These are phyloP conservation scores for Eulemur rubriventer DNA, from an alignment of 2,797 vertebrate genomes.

Conservation along the genomic window DNA sequence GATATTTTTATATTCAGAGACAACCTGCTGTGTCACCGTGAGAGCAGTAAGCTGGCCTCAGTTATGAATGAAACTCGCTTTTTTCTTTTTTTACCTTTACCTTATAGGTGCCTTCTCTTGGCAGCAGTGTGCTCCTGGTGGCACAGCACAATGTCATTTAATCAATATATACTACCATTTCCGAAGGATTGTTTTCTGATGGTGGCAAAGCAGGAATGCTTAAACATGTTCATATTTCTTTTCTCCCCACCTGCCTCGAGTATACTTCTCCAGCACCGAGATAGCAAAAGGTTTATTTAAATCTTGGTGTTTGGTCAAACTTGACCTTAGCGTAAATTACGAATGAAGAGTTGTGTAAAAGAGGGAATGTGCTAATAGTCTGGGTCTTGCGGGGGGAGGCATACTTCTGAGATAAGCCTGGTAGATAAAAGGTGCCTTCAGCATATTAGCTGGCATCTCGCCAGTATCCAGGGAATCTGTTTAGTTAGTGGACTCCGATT, in stretches of 20 bases:
- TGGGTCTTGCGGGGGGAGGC: conserved; percentile 20
- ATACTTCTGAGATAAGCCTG: conserved; percentile 74
- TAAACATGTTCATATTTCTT: not conserved
- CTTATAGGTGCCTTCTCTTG: conserved; percentile 65
- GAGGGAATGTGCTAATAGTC: conserved; percentile 76
- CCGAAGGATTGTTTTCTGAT: not conserved
- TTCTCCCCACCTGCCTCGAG: not conserved
- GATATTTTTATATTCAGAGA: conserved; percentile 83
- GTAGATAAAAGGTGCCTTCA: conserved; percentile 83
- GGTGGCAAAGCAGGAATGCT: not conserved
- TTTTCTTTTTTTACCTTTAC: conserved; percentile 15
- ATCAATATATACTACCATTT: not conserved
- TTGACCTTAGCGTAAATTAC: conserved; percentile 57
- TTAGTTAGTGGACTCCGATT: conserved; percentile 83
- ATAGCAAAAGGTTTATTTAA: conserved; percentile 41
- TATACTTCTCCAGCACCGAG: not conserved
- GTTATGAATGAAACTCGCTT: conserved; percentile 73
- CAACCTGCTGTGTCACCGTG: conserved; percentile 83
- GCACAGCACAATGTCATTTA: not conserved
- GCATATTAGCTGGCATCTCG: conserved; percentile 82
- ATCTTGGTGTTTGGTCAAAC: conserved; percentile 15
- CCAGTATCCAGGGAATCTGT: conserved; percentile 80
- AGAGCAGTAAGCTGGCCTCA: conserved; percentile 78
- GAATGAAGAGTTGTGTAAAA: conserved; percentile 67
- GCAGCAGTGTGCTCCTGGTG: conserved; percentile 31